phyloP scores from a whole-genome alignment of 2,888 invertebrate genomes.

The Empis livida region DNA sequence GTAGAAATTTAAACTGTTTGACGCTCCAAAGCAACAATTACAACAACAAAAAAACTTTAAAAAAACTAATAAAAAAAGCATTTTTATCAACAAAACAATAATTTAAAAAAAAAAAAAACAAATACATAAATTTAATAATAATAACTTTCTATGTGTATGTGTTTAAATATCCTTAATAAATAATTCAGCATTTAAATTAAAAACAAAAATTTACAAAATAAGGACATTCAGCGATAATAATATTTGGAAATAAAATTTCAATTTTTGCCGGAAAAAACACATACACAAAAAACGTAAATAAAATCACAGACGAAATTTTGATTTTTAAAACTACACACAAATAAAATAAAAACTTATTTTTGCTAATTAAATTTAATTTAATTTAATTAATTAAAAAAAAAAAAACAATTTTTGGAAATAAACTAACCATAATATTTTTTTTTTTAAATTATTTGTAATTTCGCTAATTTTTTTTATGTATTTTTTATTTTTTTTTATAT shows the following conservation, averaged over 20 bases:
- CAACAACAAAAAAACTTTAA: no score
- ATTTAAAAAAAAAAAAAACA: no score
- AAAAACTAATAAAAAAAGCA: no score
- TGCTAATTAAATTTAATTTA: no score
- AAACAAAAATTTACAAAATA: no score
- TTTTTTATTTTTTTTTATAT: conserved; percentile 10
- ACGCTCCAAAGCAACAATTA: no score
- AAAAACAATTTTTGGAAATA: neutral
- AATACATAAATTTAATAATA: no score
- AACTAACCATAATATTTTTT: conserved; percentile 9
- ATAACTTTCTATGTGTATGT: no score
- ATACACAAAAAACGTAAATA: conserved; percentile 11
- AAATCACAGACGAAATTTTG: conserved; percentile 10
- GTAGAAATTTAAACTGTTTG: conserved; percentile 26
- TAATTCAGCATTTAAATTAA: no score
- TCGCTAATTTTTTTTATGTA: conserved; percentile 8
- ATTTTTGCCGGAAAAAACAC: conserved; percentile 7
- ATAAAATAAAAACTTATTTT: neutral
- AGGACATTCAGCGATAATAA: no score
- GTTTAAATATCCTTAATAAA: no score
- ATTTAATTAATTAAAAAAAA: conserved; percentile 8
- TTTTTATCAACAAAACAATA: no score
- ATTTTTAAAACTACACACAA: conserved; percentile 11
- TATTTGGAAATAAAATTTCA: neutral
- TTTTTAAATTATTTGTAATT: conserved; percentile 2